Conservation (phyloP, 1,140 invertebrate species). For the Thaumetopoea pityocampa region DNA sequence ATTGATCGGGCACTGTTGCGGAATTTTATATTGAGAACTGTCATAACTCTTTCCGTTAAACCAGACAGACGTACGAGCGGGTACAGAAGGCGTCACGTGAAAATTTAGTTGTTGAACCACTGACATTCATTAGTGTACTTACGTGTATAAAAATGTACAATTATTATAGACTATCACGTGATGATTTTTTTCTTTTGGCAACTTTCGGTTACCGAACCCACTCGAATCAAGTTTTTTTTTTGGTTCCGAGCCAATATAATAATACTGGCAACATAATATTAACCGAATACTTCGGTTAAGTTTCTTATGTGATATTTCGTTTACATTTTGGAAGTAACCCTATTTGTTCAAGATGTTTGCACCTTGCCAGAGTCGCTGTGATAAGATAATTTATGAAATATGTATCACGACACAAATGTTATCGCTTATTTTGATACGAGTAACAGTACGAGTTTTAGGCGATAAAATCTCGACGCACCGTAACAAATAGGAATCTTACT, state of each 20-base stretch:
- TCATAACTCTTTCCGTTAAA: conserved; percentile 1
- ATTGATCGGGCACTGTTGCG: conserved; percentile 26
- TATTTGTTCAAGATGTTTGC: conserved; percentile 46
- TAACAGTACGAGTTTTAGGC: too few relatives aligned
- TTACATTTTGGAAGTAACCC: conserved; percentile 12
- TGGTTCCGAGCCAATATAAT: conserved; percentile 18
- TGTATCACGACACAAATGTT: conserved; percentile 46
- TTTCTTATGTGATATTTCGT: too few relatives aligned
- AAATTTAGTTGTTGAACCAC: too few relatives aligned
- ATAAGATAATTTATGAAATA: conserved; percentile 65
- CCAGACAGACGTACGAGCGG: neutral
- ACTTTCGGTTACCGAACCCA: conserved; percentile 10
- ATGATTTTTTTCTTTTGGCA: conserved; percentile 15
- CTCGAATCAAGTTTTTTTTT: conserved; percentile 12
- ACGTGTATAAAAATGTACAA: too few relatives aligned
- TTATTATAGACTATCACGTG: conserved; percentile 21
- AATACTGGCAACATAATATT: too few relatives aligned
- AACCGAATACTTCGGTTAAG: too few relatives aligned
- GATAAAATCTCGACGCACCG: too few relatives aligned
- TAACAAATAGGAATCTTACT: too few relatives aligned
- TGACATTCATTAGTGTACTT: too few relatives aligned
- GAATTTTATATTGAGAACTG: conserved; percentile 22
- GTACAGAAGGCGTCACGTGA: too few relatives aligned
- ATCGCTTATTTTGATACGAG: conserved; percentile 37
- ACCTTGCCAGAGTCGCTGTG: conserved; percentile 32